phyloP scores from a whole-genome alignment of 2,113 vertebrate genomes.

The Oreochromis tanganicae region DNA sequence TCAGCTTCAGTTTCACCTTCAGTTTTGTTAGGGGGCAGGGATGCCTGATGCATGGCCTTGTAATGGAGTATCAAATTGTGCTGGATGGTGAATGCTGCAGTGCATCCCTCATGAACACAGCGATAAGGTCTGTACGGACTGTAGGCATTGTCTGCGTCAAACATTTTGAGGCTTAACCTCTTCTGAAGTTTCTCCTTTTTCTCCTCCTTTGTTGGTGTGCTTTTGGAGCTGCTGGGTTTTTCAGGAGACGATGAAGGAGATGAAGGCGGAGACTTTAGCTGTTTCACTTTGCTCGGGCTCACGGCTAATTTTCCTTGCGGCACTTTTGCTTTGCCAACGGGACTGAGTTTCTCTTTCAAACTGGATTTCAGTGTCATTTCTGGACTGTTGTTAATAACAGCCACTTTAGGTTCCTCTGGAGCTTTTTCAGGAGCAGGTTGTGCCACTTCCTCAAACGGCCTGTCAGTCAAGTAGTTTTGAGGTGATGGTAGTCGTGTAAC shows the following conservation, averaged over 20 bases:
- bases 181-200: constrained; percentile 72
- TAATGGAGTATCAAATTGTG: constrained; percentile 98
- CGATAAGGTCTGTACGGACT: constrained; percentile 91
- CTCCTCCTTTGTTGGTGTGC: constrained; percentile 55
- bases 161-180: constrained; percentile 53
- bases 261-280: constrained; percentile 9
- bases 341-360: constrained; percentile 35
- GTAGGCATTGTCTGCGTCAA: constrained; percentile 71
- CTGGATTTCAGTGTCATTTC: constrained; percentile 8
- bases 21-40: constrained; percentile 76
- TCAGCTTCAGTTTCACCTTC: constrained; percentile 77
- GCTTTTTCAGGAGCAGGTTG: neutral
- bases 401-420: constrained; percentile 1
- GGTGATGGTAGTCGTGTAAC: constrained; percentile 57
- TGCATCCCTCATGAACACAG: constrained; percentile 95
- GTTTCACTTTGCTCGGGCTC: constrained; percentile 20
- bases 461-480: constrained; percentile 34
- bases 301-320: constrained; percentile 8
- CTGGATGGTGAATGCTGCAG: constrained; percentile 94
- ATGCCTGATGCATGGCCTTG: constrained; percentile 92
- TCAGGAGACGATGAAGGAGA: constrained; percentile 50
- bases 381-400: constrained; percentile 16
- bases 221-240: constrained; percentile 66
- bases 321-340: constrained; percentile 6
- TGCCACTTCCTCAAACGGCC: neutral